Evolutionary conservation across 2,888 invertebrate species (phyloP), one percentile per base, ranked within the genome.

Genomic region (Trypoxylon attenuatum): DNA sequence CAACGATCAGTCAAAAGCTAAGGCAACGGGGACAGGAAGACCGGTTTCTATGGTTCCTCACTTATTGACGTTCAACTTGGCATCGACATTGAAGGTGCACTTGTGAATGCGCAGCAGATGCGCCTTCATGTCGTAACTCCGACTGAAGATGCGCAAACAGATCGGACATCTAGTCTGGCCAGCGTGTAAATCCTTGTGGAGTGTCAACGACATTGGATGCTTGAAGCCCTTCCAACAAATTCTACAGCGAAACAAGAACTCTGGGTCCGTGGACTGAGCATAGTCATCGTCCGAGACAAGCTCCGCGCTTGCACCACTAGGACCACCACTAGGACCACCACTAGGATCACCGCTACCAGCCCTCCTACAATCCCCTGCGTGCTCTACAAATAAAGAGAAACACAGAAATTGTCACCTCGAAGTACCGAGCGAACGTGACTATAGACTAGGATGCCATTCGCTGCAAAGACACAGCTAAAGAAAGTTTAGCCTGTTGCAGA

Each of bases 131-230:
- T 91, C 90, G 78, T 91, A 91, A 65, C 90, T 91, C 63, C 91
- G 87, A 72, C 91, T 91, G 82, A 91, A 91, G 62, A 90, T 89
- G 69, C 91, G 88, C 70, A 89, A 89, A 75, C 91, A 91, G 51
- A 91, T 90, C 6, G 91, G 91, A 75, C 91, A 91, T 77, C 90
- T 89, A 18, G 91, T 91, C 83, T 91, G 91, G 21, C 91, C 91
- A 51, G 89, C 90, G 75, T 91, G 91, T 43, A 91, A 89, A 81
- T 90, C 90, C 85, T 90, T 90, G 80, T 91, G 91, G 50, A 91
- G 87, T 57, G 90, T 90, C 78, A 91, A 84, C 53, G 91, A 91
- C 69, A 90, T 91, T 13, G 90, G 91, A 84, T 91, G 91, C 81
- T 90, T 91, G 81, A 91, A 91, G 64, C 90, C 90, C 87, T 91